Conservation (phyloP, 2,113 vertebrate genomes). For the Vulpes lagopus region DNA sequence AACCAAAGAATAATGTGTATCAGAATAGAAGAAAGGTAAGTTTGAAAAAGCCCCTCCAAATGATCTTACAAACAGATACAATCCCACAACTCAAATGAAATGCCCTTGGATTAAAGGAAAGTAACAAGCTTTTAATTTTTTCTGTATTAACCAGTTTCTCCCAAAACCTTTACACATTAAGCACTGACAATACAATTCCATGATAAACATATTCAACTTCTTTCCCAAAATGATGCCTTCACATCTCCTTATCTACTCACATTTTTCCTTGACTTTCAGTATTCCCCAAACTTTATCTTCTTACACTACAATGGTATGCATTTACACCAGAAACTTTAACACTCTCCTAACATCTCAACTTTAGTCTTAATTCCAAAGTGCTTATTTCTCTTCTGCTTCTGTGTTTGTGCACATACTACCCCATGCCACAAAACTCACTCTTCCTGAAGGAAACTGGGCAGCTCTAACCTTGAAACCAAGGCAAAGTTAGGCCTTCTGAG, state of each 20-base stretch:
- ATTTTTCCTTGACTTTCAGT: conserved; percentile 34
- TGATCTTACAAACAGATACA: neutral
- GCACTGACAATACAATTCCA: conserved; percentile 23
- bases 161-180: conserved; percentile 6
- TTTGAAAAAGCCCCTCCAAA: neutral
- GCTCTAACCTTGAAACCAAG: neutral
- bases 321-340: conserved; percentile 1
- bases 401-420: neutral
- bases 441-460: neutral
- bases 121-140: neutral
- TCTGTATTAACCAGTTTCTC: neutral
- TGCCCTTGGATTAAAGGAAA: neutral
- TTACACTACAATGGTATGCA: neutral
- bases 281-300: neutral
- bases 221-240: conserved; percentile 5
- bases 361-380: neutral
- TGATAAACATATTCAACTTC: neutral
- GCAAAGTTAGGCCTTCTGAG: neutral
- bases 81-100: neutral
- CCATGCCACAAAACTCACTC: neutral
- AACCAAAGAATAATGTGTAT: neutral
- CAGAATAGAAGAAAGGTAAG: neutral
- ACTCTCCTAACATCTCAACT: neutral
- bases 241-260: neutral
- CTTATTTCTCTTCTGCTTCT: neutral